A percentile compares a stretch with the other conserved stretches of the same genome.
Evolutionary conservation across 2,113 vertebrate species (phyloP).

Genomic region (Nycticorax nycticorax): DNA sequence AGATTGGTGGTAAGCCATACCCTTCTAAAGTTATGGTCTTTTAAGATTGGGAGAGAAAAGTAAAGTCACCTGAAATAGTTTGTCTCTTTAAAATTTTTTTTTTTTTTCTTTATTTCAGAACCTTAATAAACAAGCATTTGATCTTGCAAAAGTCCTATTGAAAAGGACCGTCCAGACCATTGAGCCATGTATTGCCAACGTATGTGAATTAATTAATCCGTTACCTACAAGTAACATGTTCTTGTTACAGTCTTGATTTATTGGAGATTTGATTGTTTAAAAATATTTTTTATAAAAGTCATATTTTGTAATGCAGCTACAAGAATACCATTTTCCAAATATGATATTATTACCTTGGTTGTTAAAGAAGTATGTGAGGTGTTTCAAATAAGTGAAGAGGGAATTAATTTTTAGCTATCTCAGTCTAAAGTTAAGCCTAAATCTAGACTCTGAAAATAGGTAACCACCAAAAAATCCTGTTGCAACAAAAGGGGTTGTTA

Average conservation of each 20-base stretch:
- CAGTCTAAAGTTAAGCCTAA: not conserved
- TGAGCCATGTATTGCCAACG: conserved; percentile 96
- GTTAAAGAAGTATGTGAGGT: not conserved
- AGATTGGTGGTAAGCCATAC: not conserved
- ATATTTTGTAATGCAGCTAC: not conserved
- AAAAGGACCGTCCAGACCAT: conserved; percentile 98
- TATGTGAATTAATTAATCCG: conserved; percentile 71
- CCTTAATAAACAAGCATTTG: conserved; percentile 98
- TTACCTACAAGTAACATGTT: not conserved
- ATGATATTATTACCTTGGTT: not conserved
- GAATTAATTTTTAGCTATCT: not conserved
- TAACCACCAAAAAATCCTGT: not conserved
- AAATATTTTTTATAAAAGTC: not conserved
- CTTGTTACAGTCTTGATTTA: not conserved
- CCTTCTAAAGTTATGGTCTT: not conserved
- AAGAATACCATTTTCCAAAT: not conserved
- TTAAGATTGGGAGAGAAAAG: not conserved
- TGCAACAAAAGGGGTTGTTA: not conserved
- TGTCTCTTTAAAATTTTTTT: not conserved
- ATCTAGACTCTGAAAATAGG: not conserved
- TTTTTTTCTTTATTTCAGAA: conserved; percentile 80
- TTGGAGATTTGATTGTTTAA: not conserved
- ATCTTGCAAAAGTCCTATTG: conserved; percentile 94
- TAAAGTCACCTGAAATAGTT: not conserved
- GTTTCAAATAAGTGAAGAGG: not conserved